These are phyloP conservation scores for Coregonus suidteri DNA, from an alignment of 2,797 vertebrate genomes.

Conservation along the genomic window DNA sequence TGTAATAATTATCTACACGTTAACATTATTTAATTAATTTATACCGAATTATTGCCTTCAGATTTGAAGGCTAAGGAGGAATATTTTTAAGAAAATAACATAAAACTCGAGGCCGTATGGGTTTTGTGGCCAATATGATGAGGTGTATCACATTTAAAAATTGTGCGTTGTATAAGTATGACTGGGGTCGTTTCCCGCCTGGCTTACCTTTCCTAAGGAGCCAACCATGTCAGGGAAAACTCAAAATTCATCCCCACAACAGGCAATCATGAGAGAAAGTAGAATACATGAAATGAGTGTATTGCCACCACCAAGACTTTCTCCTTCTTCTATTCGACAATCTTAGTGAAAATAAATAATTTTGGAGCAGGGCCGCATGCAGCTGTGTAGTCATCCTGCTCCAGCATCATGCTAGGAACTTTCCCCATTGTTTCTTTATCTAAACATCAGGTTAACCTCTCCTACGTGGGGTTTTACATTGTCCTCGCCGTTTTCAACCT, in stretches of 20 bases:
- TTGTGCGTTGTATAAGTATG: neutral
- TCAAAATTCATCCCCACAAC: neutral
- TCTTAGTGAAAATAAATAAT: neutral
- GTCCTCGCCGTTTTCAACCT: neutral
- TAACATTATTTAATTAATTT: neutral
- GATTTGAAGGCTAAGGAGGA: neutral
- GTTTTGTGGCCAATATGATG: neutral
- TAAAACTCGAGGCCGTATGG: neutral
- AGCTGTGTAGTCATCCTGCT: constrained; percentile 8
- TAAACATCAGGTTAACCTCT: neutral
- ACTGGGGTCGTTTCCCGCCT: neutral
- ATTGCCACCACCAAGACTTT: neutral
- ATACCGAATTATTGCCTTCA: constrained; percentile 1
- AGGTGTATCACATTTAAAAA: neutral
- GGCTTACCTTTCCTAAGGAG: neutral
- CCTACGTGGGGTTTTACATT: neutral
- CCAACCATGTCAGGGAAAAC: neutral
- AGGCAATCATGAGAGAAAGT: neutral
- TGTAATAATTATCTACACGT: constrained; percentile 3
- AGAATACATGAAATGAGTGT: neutral
- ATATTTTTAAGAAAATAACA: neutral
- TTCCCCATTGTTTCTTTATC: neutral
- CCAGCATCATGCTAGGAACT: constrained; percentile 12
- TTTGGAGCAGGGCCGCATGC: constrained; percentile 18
- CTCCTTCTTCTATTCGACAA: neutral